Evolutionary conservation across 2,797 vertebrate species (phyloP), one percentile per base, ranked within the genome.

Genomic region (Thripadectes ignobilis): DNA sequence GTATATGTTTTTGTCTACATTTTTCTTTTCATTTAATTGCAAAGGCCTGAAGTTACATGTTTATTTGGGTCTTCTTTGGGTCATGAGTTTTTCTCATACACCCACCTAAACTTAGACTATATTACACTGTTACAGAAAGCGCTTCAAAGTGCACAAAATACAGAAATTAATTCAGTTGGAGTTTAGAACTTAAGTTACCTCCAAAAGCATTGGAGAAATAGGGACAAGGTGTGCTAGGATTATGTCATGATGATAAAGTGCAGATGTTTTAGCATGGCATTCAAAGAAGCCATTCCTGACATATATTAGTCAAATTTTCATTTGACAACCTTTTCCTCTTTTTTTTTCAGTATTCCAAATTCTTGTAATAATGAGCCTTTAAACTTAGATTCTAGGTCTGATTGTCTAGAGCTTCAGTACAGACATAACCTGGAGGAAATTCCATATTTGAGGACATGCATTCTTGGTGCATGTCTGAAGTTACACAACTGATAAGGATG

Each of bases 81-180:
- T 65, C 79, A 16, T 29, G 48, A 55, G 7, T 52, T 74, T 88
- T 89, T 92, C 77, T 87, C 48, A 82, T 26, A 32, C n/a, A 13
- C 24, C 43, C 16, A 62, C 22, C 49, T 67, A 23, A 82, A 54
- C 14, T 69, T 54, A 26, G 36, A 63, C 18, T 71, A 43, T 9
- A 68, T 18, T 18, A 52, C 36, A 14, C 7, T 52, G n/a, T 49
- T 63, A 83, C 26, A 83, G 65, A 77, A 88, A 72, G 43, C 27
- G 32, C n/a, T 90, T 84, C 36, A 11, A 77, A 63, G 34, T 49
- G 36, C 30, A 83, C 10, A 29, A 13, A 46, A 29, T 36, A 51
- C 0, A 0, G 22, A 65, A 57, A 71, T 11, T 8, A 23, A 67
- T 73, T 71, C 16, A 66, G 16, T 30, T 21, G 26, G 1, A 3